Evolutionary conservation across 2,888 invertebrate genomes (phyloP).

Genomic region (Linyphia triangularis): DNA sequence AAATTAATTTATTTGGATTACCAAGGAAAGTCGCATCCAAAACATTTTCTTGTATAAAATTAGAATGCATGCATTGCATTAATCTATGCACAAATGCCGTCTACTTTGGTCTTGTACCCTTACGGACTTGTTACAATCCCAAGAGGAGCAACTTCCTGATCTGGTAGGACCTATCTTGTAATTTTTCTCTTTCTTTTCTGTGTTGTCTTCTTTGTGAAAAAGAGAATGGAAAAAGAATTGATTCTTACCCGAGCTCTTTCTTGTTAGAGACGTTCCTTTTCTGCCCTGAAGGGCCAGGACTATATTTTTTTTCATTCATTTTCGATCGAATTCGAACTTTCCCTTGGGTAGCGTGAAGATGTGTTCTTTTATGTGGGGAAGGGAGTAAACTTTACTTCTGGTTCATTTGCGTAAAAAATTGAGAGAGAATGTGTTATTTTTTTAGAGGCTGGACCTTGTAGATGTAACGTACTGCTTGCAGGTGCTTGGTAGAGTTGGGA

Average conservation of each 20-base stretch:
- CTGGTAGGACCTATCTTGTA: constrained; percentile 49
- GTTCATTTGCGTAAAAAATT: constrained; percentile 71
- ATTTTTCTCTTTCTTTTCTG: constrained; percentile 47
- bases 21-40: too few species aligned
- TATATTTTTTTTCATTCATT: constrained; percentile 51
- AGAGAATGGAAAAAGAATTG: constrained; percentile 72
- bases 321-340: constrained; percentile 57
- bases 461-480: neutral
- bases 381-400: constrained; percentile 18
- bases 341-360: constrained; percentile 53
- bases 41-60: too few species aligned
- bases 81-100: too few species aligned
- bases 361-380: constrained; percentile 36
- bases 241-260: constrained; percentile 65
- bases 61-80: too few species aligned
- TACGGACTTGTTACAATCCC: constrained; percentile 27
- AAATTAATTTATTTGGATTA: too few species aligned
- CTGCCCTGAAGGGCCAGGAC: constrained; percentile 43
- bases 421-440: constrained; percentile 1
- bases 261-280: constrained; percentile 49
- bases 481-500: neutral
- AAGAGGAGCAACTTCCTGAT: constrained; percentile 59
- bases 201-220: constrained; percentile 47
- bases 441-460: neutral
- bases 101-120: constrained; percentile 22